These are phyloP conservation scores for Drosophila trapezifrons DNA, from an alignment of 1,140 invertebrate genomes.

Conservation along the genomic window DNA sequence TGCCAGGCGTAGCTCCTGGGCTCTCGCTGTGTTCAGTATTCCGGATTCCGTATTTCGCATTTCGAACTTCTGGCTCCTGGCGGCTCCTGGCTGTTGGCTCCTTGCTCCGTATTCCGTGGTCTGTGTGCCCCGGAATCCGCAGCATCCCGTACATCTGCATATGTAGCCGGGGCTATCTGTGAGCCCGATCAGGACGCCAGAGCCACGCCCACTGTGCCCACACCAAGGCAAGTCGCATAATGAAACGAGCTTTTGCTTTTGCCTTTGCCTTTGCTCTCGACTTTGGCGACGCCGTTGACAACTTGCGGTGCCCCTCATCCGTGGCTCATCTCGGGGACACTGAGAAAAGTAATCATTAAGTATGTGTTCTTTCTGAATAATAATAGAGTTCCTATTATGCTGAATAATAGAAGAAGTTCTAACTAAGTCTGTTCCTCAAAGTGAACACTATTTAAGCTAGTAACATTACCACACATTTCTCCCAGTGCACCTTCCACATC, in stretches of 20 bases:
- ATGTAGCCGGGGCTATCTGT: conserved; percentile 66
- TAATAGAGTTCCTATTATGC: background rate
- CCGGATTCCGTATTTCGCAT: conserved; percentile 28
- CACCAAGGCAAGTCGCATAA: conserved; percentile 53
- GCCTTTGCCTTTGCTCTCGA: conserved; percentile 25
- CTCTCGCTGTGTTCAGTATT: conserved; percentile 6
- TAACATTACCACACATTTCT: background rate
- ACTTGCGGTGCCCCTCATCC: conserved; percentile 41
- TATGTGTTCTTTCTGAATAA: background rate
- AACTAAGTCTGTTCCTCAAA: no score
- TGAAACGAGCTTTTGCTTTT: conserved; percentile 63
- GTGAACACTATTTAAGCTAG: no score
- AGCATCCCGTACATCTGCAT: conserved; percentile 62
- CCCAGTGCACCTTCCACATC: conserved; percentile 7
- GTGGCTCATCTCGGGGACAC: conserved; percentile 20
- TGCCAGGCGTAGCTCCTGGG: conserved; percentile 40
- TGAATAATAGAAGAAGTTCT: no score
- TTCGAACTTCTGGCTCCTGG: conserved; percentile 2
- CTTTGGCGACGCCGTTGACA: conserved; percentile 57
- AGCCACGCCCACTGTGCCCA: conserved; percentile 44
- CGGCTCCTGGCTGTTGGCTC: conserved; percentile 11
- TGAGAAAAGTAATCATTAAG: background rate
- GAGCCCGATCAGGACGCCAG: conserved; percentile 63
- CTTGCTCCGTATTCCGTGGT: conserved; percentile 18
- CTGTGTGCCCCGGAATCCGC: conserved; percentile 25